These are phyloP conservation scores for Bombus sylvicola DNA, from an alignment of 1,140 invertebrate genomes.

Conservation along the genomic window DNA sequence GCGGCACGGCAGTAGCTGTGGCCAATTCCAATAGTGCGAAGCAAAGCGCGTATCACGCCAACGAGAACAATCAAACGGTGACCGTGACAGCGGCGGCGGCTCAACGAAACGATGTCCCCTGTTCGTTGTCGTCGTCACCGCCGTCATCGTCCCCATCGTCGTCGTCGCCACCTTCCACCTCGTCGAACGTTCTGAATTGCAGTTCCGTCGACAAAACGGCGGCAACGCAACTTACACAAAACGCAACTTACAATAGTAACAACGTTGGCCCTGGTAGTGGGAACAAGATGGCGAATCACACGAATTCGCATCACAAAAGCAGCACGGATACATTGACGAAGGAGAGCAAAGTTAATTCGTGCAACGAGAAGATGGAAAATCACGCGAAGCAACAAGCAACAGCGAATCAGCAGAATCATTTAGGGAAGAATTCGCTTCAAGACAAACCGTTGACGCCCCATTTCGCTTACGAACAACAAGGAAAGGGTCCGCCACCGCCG, in stretches of 20 bases:
- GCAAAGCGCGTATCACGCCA: slow-evolving; percentile 40
- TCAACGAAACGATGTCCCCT: slow-evolving; percentile 35
- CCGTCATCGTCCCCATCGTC: background rate
- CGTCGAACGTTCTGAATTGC: slow-evolving; percentile 31
- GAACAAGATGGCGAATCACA: slow-evolving; percentile 48
- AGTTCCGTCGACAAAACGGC: slow-evolving; percentile 46
- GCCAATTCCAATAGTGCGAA: slow-evolving; percentile 48
- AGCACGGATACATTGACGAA: slow-evolving; percentile 47
- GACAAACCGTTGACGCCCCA: slow-evolving; percentile 53
- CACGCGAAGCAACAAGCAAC: slow-evolving; percentile 19
- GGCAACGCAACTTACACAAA: background rate
- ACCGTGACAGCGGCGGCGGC: background rate
- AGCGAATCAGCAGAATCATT: slow-evolving; percentile 59
- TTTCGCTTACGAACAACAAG: slow-evolving; percentile 39
- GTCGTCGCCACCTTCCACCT: background rate
- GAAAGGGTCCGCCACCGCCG: background rate
- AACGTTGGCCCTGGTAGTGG: slow-evolving; percentile 48
- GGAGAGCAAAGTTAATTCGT: slow-evolving; percentile 60
- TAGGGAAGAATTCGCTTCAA: slow-evolving; percentile 37
- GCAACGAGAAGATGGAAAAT: slow-evolving; percentile 61
- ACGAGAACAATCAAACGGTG: slow-evolving; percentile 35
- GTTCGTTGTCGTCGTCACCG: background rate
- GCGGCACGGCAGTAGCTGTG: background rate
- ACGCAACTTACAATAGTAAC: slow-evolving; percentile 54
- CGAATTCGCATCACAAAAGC: slow-evolving; percentile 61